phyloP scores from a whole-genome alignment of 2,888 invertebrate genomes.

The Belgica antarctica region DNA sequence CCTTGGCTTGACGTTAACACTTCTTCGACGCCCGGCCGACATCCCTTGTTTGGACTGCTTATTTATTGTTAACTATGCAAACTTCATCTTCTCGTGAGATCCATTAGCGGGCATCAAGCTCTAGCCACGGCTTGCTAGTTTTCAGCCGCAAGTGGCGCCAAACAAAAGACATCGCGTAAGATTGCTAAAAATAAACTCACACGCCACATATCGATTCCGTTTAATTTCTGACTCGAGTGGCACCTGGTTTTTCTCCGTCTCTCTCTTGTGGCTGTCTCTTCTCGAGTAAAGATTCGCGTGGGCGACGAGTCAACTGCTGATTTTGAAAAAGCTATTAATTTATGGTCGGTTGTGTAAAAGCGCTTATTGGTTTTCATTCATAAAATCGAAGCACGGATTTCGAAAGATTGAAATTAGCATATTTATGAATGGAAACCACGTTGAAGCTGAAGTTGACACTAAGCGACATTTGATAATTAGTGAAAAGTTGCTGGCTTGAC shows the following conservation, averaged over 20 bases:
- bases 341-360: slow-evolving; percentile 16
- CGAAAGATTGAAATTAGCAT: slow-evolving; percentile 36
- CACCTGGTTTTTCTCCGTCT: background rate
- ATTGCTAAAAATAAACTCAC: slow-evolving; percentile 32
- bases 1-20: background rate
- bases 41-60: background rate
- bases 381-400: slow-evolving; percentile 9
- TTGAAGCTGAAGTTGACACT: too few relatives aligned
- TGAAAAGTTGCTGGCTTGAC: background rate
- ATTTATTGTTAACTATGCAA: background rate
- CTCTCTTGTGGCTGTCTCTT: background rate
- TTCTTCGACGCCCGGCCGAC: background rate
- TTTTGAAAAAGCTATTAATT: slow-evolving; percentile 11
- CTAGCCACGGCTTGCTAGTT: background rate
- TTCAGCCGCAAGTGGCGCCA: slow-evolving; percentile 32
- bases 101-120: background rate
- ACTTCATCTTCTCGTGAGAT: background rate
- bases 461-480: slow-evolving; percentile 7
- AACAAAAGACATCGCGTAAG: slow-evolving; percentile 31
- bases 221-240: background rate
- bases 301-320: background rate
- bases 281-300: slow-evolving; percentile 19
- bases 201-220: slow-evolving; percentile 20
- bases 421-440: slow-evolving; percentile 40
- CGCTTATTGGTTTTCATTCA: slow-evolving; percentile 27